Conservation (phyloP, 2,888 invertebrate species). For the Muschampia plurimacula region DNA sequence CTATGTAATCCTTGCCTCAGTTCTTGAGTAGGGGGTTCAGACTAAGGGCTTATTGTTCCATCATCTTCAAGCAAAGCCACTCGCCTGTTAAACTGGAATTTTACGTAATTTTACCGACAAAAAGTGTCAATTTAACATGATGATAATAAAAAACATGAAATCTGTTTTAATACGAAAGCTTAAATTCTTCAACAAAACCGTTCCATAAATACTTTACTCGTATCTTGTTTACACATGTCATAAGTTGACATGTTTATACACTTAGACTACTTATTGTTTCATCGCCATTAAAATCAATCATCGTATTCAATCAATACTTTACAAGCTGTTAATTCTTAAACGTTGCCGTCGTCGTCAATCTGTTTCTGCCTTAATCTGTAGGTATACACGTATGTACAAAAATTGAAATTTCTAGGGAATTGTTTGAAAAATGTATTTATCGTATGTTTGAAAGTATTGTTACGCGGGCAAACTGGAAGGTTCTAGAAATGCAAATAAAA, state of each 20-base stretch:
- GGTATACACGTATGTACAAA: background rate
- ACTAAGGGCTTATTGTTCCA: no score
- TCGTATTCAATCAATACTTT: conserved; percentile 1
- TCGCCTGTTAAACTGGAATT: no score
- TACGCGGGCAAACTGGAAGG: no score
- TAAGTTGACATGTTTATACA: background rate
- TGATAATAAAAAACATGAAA: background rate
- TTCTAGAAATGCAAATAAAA: no score
- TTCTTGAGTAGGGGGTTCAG: no score
- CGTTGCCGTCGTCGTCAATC: background rate
- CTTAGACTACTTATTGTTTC: background rate
- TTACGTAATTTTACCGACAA: no score
- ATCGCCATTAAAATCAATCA: background rate
- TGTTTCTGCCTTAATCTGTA: conserved; percentile 13
- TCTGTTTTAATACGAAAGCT: background rate
- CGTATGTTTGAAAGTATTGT: conserved; percentile 15
- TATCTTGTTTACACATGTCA: background rate
- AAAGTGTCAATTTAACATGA: no score
- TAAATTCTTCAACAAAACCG: background rate
- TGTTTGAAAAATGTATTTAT: conserved; percentile 30
- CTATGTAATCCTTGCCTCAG: no score
- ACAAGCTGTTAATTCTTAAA: background rate
- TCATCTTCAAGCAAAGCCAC: no score
- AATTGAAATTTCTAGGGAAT: conserved; percentile 24
- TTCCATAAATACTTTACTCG: background rate